Conservation (phyloP, 2,888 invertebrate species). For the Drosophila meridionalis region DNA sequence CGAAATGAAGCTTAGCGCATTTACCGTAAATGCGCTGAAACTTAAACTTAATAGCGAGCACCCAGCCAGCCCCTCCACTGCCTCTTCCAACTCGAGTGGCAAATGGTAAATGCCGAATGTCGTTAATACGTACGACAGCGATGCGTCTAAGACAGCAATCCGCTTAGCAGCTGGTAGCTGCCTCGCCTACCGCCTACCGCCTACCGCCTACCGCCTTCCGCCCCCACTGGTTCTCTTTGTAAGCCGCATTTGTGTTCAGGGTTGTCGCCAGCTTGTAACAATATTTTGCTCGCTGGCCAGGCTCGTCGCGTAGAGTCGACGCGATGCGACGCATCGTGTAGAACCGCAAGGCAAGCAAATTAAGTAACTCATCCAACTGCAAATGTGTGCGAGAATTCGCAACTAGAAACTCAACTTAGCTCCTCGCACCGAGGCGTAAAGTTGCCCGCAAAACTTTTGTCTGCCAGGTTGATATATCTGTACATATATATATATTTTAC, state of each 20-base stretch:
- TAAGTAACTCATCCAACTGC: constrained; percentile 61
- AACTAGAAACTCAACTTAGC: constrained; percentile 21
- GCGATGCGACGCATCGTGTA: constrained; percentile 2
- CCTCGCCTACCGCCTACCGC: not conserved
- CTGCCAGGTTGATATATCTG: constrained; percentile 33
- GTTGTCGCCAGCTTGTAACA: constrained; percentile 34
- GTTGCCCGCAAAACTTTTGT: constrained; percentile 55
- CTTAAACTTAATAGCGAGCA: constrained; percentile 22
- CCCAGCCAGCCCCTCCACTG: not conserved
- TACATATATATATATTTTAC: constrained; percentile 12
- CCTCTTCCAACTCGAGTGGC: constrained; percentile 22
- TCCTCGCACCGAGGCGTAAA: constrained; percentile 37
- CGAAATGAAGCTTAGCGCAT: constrained; percentile 50
- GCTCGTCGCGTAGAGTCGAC: not conserved
- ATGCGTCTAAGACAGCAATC: constrained; percentile 48
- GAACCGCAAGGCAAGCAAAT: constrained; percentile 63
- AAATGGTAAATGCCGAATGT: constrained; percentile 40
- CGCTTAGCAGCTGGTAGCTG: constrained; percentile 35
- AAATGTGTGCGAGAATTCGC: constrained; percentile 17
- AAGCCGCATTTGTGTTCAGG: constrained; percentile 46
- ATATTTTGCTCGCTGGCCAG: constrained; percentile 35
- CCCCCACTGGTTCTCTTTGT: not conserved
- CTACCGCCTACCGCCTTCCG: too few species aligned
- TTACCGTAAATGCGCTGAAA: constrained; percentile 42
- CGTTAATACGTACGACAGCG: constrained; percentile 27